These are phyloP conservation scores for Alligator sinensis DNA, from an alignment of 2,113 vertebrate species.

Conservation along the genomic window DNA sequence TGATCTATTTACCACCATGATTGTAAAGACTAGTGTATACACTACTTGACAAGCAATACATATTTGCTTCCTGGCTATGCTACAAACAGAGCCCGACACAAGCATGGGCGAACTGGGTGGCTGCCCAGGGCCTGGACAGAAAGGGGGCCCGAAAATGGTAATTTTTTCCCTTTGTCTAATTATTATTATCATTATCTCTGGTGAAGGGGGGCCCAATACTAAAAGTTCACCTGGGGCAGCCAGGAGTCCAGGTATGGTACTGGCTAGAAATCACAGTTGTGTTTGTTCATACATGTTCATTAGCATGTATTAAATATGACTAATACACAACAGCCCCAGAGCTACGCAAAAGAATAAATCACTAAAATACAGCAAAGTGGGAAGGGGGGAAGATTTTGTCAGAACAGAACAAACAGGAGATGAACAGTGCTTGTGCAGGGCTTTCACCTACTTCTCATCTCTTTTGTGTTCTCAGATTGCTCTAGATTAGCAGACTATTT, in stretches of 20 bases:
- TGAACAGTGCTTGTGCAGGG: not conserved
- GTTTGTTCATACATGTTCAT: not conserved
- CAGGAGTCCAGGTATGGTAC: no score
- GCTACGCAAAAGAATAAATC: not conserved
- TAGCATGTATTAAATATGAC: not conserved
- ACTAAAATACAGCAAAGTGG: not conserved
- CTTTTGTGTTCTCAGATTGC: not conserved
- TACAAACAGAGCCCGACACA: no score
- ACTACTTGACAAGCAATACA: not conserved
- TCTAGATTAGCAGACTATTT: not conserved
- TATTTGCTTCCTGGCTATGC: not conserved
- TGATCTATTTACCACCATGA: not conserved
- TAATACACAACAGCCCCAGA: accelerated
- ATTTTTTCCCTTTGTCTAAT: no score
- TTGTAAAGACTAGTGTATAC: not conserved
- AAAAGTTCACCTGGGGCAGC: no score
- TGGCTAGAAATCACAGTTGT: not conserved
- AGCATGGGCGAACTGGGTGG: no score
- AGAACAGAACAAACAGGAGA: not conserved
- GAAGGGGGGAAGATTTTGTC: accelerated
- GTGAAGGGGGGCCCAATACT: no score
- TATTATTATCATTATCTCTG: no score
- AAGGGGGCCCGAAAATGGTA: no score
- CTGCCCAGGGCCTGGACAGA: no score
- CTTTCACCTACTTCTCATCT: slow-evolving; percentile 25